phyloP scores from a whole-genome alignment of 2,113 vertebrate genomes.

The Felis catus region F.catus_Fca126_mat1.0 CM031420.1:92561001-92561500 shows the following conservation, averaged over 20 bases:
- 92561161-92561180: not conserved
- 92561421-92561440: not conserved
- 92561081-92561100: not conserved
- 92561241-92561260: not conserved
- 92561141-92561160: not conserved
- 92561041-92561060: not conserved
- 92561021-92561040: not conserved
- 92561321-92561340: not conserved
- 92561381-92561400: not conserved
- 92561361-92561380: not conserved
- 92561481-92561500: not conserved
- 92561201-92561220: not conserved
- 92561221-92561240: not conserved
- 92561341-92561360: not conserved
- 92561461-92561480: not conserved
- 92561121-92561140: not conserved
- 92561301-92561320: not conserved
- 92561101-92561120: not conserved
- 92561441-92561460: not conserved
- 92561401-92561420: not conserved
- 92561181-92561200: not conserved
- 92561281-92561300: not conserved
- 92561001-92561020: not conserved
- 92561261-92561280: not conserved
- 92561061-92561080: not conserved